Conservation (phyloP, 2,797 vertebrate species). For the Onychomys leucogaster region DNA sequence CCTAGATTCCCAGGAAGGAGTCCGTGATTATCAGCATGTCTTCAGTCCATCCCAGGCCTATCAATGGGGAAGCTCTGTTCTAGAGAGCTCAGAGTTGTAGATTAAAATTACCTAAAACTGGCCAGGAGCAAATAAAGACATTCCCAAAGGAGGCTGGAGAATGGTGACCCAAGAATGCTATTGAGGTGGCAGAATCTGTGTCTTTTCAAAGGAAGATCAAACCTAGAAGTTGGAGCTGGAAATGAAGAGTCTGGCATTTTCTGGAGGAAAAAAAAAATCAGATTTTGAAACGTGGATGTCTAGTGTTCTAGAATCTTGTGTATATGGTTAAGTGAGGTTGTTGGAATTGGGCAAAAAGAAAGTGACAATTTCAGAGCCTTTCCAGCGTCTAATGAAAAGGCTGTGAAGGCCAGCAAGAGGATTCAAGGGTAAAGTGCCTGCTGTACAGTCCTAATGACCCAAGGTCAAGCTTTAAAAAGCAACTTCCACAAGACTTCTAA, state of each 20-base stretch:
- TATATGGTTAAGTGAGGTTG: not conserved
- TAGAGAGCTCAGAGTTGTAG: constrained; percentile 13
- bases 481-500: not conserved
- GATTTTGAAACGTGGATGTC: constrained; percentile 24
- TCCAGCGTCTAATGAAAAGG: not conserved
- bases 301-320: constrained; percentile 1
- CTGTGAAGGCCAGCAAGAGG: not conserved
- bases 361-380: not conserved
- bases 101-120: constrained; percentile 40
- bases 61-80: not conserved
- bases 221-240: constrained; percentile 19
- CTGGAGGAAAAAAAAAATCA: constrained; percentile 51
- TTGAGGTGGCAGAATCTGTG: not conserved
- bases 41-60: not conserved
- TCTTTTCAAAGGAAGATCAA: constrained; percentile 58
- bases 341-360: not conserved
- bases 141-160: constrained; percentile 49
- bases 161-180: not conserved
- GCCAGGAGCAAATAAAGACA: constrained; percentile 44
- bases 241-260: constrained; percentile 22
- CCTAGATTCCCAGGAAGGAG: not conserved
- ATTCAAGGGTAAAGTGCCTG: not conserved
- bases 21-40: not conserved
- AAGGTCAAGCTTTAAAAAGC: not conserved
- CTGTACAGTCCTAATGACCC: not conserved